A percentile compares a stretch with the other conserved stretches of the same genome.
phyloP scores from a whole-genome alignment of 2,113 vertebrate species.

The Nycticorax nycticorax region DNA sequence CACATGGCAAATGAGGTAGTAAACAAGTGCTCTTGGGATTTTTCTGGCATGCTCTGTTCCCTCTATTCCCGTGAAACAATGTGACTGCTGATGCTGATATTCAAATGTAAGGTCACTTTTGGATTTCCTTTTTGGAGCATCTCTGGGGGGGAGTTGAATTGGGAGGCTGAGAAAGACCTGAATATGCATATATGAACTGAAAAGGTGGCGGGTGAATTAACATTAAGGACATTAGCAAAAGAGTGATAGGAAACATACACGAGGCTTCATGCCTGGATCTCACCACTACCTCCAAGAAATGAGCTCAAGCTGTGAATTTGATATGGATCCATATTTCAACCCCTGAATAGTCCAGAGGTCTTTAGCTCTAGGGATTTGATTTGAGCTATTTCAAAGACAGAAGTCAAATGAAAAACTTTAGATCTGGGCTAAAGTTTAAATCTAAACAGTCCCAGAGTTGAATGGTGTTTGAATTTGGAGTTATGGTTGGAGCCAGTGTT shows the following conservation, averaged over 20 bases:
- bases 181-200: neutral
- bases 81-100: neutral
- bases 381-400: neutral
- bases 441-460: neutral
- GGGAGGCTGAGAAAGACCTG: neutral
- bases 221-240: neutral
- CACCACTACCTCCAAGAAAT: neutral
- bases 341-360: neutral
- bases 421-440: neutral
- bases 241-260: neutral
- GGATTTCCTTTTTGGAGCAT: neutral
- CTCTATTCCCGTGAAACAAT: neutral
- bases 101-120: neutral
- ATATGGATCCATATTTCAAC: neutral
- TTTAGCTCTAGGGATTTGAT: neutral
- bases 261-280: neutral
- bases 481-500: neutral
- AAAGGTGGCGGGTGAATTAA: neutral
- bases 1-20: neutral
- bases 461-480: neutral
- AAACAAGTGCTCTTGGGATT: neutral
- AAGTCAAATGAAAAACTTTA: neutral
- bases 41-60: neutral
- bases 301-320: conserved; percentile 3
- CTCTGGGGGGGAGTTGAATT: accelerated